A percentile compares a stretch with the other conserved stretches of the same genome.
Conservation (phyloP, 2,113 vertebrate species). For the Myiozetetes cayanensis region DNA sequence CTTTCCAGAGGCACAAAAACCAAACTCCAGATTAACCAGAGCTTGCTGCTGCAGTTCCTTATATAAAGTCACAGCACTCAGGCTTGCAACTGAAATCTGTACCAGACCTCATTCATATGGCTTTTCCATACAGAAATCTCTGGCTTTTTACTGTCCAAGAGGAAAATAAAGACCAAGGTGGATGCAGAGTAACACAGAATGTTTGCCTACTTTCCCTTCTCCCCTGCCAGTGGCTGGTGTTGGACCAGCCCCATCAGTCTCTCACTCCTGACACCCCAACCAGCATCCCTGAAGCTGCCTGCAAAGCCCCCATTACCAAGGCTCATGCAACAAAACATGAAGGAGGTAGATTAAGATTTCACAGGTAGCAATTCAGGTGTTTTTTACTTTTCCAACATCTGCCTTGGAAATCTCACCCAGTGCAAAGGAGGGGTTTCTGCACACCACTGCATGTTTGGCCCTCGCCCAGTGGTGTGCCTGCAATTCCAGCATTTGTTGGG, state of each 20-base stretch:
- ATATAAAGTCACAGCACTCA: rapidly evolving
- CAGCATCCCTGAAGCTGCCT: neutral
- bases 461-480: rapidly evolving
- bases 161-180: neutral
- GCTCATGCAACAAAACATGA: neutral
- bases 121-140: neutral
- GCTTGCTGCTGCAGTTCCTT: neutral
- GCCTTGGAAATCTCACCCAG: neutral
- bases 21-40: neutral
- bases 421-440: neutral
- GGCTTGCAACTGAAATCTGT: neutral
- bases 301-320: neutral
- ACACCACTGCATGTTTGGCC: rapidly evolving
- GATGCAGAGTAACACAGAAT: neutral
- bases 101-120: neutral
- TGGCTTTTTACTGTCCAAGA: neutral
- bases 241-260: rapidly evolving
- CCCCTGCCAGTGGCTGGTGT: rapidly evolving
- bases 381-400: neutral
- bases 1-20: neutral
- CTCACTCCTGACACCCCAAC: neutral
- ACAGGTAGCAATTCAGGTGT: neutral
- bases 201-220: neutral
- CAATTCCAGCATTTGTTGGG: neutral
- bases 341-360: neutral